These are phyloP conservation scores for Molorchus minor DNA, from an alignment of 2,888 invertebrate genomes.

Conservation along the genomic window DNA sequence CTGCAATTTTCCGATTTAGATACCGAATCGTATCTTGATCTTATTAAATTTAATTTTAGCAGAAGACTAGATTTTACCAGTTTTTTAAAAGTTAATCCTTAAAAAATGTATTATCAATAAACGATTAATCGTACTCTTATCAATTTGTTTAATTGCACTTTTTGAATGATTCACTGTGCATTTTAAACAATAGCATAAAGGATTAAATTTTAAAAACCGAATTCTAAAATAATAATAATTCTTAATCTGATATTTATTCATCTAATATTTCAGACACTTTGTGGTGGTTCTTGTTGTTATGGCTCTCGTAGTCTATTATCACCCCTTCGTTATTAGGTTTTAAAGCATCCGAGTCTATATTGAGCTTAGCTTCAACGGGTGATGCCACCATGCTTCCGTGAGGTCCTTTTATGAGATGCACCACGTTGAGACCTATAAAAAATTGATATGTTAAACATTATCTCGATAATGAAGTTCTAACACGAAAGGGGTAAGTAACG, in stretches of 20 bases:
- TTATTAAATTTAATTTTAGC: no score
- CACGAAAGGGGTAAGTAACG: no score
- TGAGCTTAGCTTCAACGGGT: slow-evolving; percentile 67
- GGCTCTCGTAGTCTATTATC: slow-evolving; percentile 65
- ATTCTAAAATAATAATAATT: slow-evolving; percentile 15
- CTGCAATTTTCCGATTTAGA: slow-evolving; percentile 11
- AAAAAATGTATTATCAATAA: slow-evolving; percentile 11
- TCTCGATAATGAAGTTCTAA: no score
- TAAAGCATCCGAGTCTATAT: slow-evolving; percentile 68
- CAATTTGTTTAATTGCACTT: not conserved
- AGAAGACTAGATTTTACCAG: slow-evolving; percentile 36
- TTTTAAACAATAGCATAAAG: slow-evolving; percentile 23
- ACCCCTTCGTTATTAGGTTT: slow-evolving; percentile 70
- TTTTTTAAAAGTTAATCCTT: slow-evolving; percentile 26
- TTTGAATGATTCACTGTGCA: not conserved
- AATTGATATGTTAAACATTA: no score
- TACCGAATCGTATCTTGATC: slow-evolving; percentile 13
- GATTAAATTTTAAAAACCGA: slow-evolving; percentile 15
- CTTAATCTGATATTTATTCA: slow-evolving; percentile 23
- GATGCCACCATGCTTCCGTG: slow-evolving; percentile 67
- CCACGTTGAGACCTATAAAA: slow-evolving; percentile 51
- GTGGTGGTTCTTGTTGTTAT: slow-evolving; percentile 35
- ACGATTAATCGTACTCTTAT: slow-evolving; percentile 19
- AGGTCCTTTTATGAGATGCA: slow-evolving; percentile 65
- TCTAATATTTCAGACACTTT: slow-evolving; percentile 32